Evolutionary conservation across 2,888 invertebrate genomes (phyloP).

Genomic region (Teleogryllus oceanicus): DNA sequence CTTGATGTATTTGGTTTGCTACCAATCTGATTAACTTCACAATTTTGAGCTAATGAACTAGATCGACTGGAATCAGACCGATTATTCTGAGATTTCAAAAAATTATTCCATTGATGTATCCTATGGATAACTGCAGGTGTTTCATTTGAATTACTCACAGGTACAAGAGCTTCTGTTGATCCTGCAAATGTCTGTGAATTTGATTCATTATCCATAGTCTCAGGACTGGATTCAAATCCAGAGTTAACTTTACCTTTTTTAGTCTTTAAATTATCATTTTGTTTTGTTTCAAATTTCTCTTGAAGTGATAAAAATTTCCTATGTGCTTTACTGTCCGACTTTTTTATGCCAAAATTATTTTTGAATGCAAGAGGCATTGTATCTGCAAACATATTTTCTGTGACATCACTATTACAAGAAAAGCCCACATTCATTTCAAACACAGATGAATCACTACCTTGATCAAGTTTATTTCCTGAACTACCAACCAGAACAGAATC

Average conservation of each 20-base stretch:
- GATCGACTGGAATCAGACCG: too few relatives aligned
- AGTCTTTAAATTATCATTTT: background rate
- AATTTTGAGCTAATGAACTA: slow-evolving; percentile 26
- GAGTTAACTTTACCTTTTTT: background rate
- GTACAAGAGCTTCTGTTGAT: slow-evolving; percentile 30
- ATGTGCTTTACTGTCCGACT: background rate
- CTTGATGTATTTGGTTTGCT: slow-evolving; percentile 41
- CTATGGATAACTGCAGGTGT: slow-evolving; percentile 40
- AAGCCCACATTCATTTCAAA: background rate
- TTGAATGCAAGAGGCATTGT: background rate
- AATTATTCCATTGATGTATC: slow-evolving; percentile 39
- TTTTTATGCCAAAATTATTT: background rate
- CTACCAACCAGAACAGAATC: background rate
- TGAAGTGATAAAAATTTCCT: background rate
- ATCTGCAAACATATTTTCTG: background rate
- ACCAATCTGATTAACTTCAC: slow-evolving; percentile 21
- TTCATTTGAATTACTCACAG: slow-evolving; percentile 44
- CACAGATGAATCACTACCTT: background rate
- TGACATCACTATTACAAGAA: background rate
- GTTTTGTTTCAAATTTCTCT: background rate
- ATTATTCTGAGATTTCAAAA: slow-evolving; percentile 32
- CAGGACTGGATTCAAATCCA: background rate
- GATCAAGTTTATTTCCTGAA: background rate
- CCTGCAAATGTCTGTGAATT: background rate
- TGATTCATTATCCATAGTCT: background rate